Base-by-base conservation (phyloP, 2,113 vertebrate genomes). In the Labeo rohita region DNA sequence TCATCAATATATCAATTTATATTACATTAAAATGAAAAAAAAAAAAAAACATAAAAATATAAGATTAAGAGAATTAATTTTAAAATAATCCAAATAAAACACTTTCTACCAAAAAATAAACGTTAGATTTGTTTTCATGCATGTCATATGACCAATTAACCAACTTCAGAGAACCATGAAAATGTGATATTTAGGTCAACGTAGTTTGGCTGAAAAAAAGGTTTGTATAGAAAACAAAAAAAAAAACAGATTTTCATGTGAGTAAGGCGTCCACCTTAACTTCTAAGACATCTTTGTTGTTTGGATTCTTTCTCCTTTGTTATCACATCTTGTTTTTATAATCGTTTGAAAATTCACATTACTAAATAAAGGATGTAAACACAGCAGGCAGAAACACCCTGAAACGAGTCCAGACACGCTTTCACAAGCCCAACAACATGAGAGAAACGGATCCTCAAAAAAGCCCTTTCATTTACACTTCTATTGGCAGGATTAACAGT, bases 301-400 rank as follows among this genome's bases (percentile, higher is more conserved):
- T 85, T 79, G 43, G 21, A 12, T 39, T 76, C 28, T 23, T 63
- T 84, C 76, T 83, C 59, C 43, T 72, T 45, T 47, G 23, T 78
- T 6, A 78, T 85, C 28, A 28, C 49, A 85, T 82, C 77, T 43
- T 21, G 39, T 74, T 76, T 59, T 65, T 65, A 16, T 16, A 70
- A 74, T 74, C 59, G 16, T 63, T 61, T 61, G 36, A 2, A 63
- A 85, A 77, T 45, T 50, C 79, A 81, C 76, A 16, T 80, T 23
- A 72, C 84, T 49, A 79, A n/a, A 72, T 6, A 59, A 65, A 61
- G 88, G 78, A 65, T 77, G 82, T 87, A 89, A 87, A 87, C 85
- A 85, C 45, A 49, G 76, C 43, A 36, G 34, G 16, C 52, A 77
- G 28, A 87, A 28, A 56, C 70, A 56, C 9, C 49, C 49, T 23